Evolutionary conservation across 1,140 invertebrate genomes (phyloP).

Genomic region (Drosophila leontia): DNA sequence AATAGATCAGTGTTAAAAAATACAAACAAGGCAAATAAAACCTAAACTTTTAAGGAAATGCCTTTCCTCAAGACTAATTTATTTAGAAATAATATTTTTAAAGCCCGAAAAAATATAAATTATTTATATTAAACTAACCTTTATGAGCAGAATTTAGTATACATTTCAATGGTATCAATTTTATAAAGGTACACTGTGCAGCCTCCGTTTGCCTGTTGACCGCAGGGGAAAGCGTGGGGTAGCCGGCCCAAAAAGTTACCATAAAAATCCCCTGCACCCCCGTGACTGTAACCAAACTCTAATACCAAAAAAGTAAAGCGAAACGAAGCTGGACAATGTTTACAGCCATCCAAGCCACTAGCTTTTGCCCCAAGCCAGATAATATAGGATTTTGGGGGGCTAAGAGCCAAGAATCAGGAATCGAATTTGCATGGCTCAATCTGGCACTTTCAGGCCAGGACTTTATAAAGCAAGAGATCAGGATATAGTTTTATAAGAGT

Average conservation of each 20-base stretch:
- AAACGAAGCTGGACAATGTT: conserved; percentile 16
- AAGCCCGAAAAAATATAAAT: neutral
- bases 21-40: neutral
- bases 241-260: conserved; percentile 12
- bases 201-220: conserved; percentile 12
- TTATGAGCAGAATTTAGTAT: neutral
- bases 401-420: conserved; percentile 1
- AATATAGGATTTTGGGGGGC: conserved; percentile 1
- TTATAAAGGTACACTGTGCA: conserved; percentile 4
- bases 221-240: conserved; percentile 5
- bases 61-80: neutral
- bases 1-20: neutral
- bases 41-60: neutral
- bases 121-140: neutral
- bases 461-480: neutral
- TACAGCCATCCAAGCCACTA: conserved; percentile 12
- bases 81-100: too few species aligned
- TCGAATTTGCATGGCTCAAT: neutral
- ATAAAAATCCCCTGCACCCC: conserved; percentile 4
- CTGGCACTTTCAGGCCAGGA: neutral
- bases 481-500: neutral
- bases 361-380: conserved; percentile 17
- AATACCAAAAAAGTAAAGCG: conserved; percentile 24
- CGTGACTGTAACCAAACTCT: conserved; percentile 21
- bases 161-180: neutral